Percentiles rank a stretch among this genome's conserved stretches.
Evolutionary conservation across 2,797 vertebrate genomes (phyloP).

Genomic region (Rhinoraja longicauda): DNA sequence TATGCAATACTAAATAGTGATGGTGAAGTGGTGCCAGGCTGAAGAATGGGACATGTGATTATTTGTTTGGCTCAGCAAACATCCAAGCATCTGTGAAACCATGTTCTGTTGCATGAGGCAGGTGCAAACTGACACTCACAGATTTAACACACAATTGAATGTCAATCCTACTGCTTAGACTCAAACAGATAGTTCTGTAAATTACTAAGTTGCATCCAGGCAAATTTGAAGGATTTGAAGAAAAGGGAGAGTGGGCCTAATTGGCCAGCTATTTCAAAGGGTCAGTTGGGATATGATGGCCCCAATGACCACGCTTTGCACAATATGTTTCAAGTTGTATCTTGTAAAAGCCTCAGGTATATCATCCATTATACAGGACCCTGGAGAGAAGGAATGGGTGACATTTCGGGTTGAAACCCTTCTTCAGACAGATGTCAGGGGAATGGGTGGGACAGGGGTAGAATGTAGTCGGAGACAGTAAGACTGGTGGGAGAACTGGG

Average conservation of each 20-base stretch:
- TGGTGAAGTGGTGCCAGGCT: neutral
- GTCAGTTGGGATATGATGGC: neutral
- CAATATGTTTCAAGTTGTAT: neutral
- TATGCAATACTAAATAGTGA: neutral
- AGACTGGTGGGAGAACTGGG: too few species aligned
- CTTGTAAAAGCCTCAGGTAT: neutral
- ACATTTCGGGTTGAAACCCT: too few species aligned
- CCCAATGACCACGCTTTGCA: neutral
- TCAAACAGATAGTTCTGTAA: neutral
- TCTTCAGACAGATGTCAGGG: too few species aligned
- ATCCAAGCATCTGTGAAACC: neutral
- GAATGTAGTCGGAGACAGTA: too few species aligned
- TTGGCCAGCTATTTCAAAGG: neutral
- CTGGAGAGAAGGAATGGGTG: too few species aligned
- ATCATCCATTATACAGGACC: neutral
- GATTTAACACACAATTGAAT: neutral
- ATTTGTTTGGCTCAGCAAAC: too few species aligned
- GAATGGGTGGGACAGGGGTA: too few species aligned
- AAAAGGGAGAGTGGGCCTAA: neutral
- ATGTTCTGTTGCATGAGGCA: neutral
- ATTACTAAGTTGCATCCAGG: neutral
- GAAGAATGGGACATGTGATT: neutral
- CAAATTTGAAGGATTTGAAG: neutral
- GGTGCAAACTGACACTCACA: neutral
- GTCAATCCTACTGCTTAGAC: neutral